Conservation (phyloP, 2,888 invertebrate species). For the Taphrorychus bicolor region DNA sequence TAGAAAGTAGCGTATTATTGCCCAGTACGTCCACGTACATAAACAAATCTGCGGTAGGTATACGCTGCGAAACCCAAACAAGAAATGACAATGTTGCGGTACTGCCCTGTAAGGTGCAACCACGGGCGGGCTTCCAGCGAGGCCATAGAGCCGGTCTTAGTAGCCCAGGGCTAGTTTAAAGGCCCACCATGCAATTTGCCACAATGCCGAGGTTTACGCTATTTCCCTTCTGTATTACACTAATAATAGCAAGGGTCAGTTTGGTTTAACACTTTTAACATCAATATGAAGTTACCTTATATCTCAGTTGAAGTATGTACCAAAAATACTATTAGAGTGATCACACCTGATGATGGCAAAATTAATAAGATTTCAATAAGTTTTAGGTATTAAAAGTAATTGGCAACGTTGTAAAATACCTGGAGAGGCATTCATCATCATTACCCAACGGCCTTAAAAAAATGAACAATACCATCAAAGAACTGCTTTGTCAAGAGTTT, state of each 20-base stretch:
- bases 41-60: not conserved
- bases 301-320: no score
- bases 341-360: no score
- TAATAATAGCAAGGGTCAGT: no score
- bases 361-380: not conserved
- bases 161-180: slow-evolving; percentile 18
- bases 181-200: slow-evolving; percentile 28
- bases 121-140: slow-evolving; percentile 34
- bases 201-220: slow-evolving; percentile 12
- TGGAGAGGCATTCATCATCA: not conserved
- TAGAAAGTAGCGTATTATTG: not conserved
- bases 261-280: no score
- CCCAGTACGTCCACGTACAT: not conserved
- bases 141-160: slow-evolving; percentile 38
- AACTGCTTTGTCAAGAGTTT: no score
- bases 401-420: slow-evolving; percentile 4
- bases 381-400: not conserved
- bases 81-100: not conserved
- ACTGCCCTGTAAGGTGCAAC: slow-evolving; percentile 16
- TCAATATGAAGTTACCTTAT: no score
- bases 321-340: no score
- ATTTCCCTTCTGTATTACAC: not conserved
- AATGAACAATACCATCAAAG: no score
- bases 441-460: slow-evolving; percentile 7
- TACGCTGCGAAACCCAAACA: not conserved